A percentile compares a stretch with the other conserved stretches of the same genome.
Evolutionary conservation across 2,113 vertebrate species (phyloP).

Genomic region (Ptyas mucosa): DNA sequence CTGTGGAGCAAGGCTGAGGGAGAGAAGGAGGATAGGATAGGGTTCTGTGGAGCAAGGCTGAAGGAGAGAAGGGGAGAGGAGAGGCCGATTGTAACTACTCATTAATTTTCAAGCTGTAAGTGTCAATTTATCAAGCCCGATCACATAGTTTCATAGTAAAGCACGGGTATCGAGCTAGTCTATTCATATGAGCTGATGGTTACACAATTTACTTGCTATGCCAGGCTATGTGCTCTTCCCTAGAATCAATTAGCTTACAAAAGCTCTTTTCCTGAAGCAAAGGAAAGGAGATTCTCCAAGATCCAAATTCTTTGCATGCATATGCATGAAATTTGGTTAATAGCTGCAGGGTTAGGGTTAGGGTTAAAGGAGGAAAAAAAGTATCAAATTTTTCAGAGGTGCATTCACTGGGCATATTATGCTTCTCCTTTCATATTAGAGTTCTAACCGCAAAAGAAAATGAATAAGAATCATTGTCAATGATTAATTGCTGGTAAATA

Average conservation of each 20-base stretch:
- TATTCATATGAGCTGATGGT: neutral
- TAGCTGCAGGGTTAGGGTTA: neutral
- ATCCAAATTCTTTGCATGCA: too few relatives aligned
- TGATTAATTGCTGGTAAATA: constrained; percentile 66
- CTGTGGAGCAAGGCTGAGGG: too few relatives aligned
- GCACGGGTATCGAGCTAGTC: too few relatives aligned
- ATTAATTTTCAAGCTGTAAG: too few relatives aligned
- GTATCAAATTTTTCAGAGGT: constrained; percentile 31
- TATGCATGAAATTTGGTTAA: neutral
- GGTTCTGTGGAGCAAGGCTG: too few relatives aligned
- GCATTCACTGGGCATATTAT: constrained; percentile 36
- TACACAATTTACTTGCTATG: neutral
- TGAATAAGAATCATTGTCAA: constrained; percentile 57
- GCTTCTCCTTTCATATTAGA: constrained; percentile 41
- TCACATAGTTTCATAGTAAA: too few relatives aligned
- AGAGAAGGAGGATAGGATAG: too few relatives aligned
- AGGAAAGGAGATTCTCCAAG: too few relatives aligned
- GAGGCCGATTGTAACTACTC: too few relatives aligned
- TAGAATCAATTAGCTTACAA: neutral
- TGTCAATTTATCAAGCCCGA: too few relatives aligned
- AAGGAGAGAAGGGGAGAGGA: too few relatives aligned
- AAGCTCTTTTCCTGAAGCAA: neutral
- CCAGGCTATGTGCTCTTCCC: neutral
- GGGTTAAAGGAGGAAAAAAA: too few relatives aligned
- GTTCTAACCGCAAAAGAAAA: constrained; percentile 51